These are phyloP conservation scores for Serranus cabrilla DNA, from an alignment of 2,797 vertebrate species.

Conservation along the genomic window DNA sequence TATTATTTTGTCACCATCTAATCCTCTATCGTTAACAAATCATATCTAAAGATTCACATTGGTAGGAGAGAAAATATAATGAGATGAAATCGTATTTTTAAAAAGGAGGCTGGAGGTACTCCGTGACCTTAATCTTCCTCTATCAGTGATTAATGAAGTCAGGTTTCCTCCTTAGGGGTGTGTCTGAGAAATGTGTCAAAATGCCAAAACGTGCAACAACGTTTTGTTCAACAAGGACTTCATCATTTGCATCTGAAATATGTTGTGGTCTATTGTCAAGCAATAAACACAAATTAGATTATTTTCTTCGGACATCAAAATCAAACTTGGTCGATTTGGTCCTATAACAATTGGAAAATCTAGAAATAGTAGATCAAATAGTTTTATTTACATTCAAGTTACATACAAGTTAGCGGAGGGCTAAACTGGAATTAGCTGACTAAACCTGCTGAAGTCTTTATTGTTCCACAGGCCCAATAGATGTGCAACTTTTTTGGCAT, in stretches of 20 bases:
- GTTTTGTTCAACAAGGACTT: background rate
- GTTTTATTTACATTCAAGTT: too few relatives aligned
- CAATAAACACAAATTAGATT: background rate
- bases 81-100: background rate
- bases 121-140: too few relatives aligned
- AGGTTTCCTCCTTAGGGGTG: background rate
- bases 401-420: too few relatives aligned
- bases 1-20: background rate
- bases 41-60: background rate
- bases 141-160: background rate
- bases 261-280: background rate
- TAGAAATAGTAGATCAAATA: too few relatives aligned
- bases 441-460: too few relatives aligned
- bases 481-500: too few relatives aligned
- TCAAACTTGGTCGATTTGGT: too few relatives aligned
- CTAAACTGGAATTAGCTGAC: too few relatives aligned
- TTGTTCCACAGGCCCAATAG: too few relatives aligned
- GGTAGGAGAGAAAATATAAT: background rate
- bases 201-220: background rate
- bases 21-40: background rate
- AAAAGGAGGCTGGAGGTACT: background rate
- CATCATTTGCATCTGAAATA: background rate
- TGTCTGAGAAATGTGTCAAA: background rate
- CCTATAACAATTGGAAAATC: too few relatives aligned
- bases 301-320: too few relatives aligned